These are phyloP conservation scores for Pongo pygmaeus DNA, from an alignment of 2,113 vertebrate genomes.

Conservation along the genomic window DNA sequence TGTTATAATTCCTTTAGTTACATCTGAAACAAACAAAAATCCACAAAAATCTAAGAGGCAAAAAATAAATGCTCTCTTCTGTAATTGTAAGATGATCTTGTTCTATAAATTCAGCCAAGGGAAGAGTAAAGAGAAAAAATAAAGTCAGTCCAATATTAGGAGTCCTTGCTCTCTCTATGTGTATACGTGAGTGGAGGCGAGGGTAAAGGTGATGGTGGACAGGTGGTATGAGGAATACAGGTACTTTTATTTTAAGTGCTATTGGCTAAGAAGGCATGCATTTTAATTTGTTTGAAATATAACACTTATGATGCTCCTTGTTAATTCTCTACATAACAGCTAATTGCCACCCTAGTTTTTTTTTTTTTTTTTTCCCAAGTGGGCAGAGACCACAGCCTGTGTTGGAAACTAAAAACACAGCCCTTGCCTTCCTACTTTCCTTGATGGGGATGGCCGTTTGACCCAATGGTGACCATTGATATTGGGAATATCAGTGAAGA, in stretches of 20 bases:
- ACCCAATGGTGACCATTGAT: not conserved
- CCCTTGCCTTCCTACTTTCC: not conserved
- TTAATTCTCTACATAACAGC: not conserved
- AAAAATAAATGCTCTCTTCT: not conserved
- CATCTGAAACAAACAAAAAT: conserved; percentile 41
- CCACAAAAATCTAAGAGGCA: not conserved
- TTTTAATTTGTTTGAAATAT: conserved; percentile 34
- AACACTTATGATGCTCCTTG: not conserved
- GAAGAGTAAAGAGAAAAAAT: conserved; percentile 1
- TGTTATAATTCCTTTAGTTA: conserved; percentile 6
- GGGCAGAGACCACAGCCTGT: not conserved
- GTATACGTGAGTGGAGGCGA: not conserved
- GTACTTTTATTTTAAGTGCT: conserved; percentile 29
- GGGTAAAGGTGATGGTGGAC: not conserved
- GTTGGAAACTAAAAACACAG: not conserved
- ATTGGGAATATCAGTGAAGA: no score
- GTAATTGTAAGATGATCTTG: not conserved
- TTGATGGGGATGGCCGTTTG: not conserved
- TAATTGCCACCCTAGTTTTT: not conserved
- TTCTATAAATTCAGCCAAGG: not conserved
- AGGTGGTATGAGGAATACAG: not conserved
- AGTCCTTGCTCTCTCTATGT: not conserved
- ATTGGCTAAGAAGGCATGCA: not conserved
- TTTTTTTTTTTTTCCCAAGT: not conserved
- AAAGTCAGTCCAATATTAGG: not conserved